phyloP scores from a whole-genome alignment of 37 sponge, comb jelly and placozoan genomes.

The Ephydatia muelleri region DNA sequence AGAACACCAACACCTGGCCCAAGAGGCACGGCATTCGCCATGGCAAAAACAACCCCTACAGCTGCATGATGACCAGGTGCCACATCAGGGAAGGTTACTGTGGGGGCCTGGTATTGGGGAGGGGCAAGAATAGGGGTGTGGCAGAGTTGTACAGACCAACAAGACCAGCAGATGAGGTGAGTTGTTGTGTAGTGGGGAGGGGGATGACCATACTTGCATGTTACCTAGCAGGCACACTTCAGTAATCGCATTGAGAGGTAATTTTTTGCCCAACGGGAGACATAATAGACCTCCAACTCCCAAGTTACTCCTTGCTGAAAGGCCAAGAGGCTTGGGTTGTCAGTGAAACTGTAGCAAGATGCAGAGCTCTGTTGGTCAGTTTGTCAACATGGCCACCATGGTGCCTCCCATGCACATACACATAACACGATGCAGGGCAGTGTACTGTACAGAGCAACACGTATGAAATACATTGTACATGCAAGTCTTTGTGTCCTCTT shows the following conservation, averaged over 20 bases:
- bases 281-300: too few relatives aligned
- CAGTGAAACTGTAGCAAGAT: too few relatives aligned
- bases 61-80: not conserved
- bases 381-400: too few relatives aligned
- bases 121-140: not conserved
- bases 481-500: too few relatives aligned
- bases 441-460: constrained; percentile 35
- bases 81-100: not conserved
- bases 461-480: too few relatives aligned
- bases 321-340: too few relatives aligned
- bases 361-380: too few relatives aligned
- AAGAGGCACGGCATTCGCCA: not conserved
- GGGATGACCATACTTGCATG: not conserved
- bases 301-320: too few relatives aligned
- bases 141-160: not conserved
- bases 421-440: constrained; percentile 39
- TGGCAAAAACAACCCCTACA: not conserved
- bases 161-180: not conserved
- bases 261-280: too few relatives aligned
- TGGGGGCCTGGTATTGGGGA: not conserved
- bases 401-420: not conserved
- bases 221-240: too few relatives aligned
- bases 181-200: not conserved
- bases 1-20: not conserved
- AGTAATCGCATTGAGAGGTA: too few relatives aligned